Percentiles rank a stretch among this genome's conserved stretches.
These are phyloP conservation scores for Regulus satrapa DNA, from an alignment of 2,113 vertebrate species.

Conservation along the genomic window DNA sequence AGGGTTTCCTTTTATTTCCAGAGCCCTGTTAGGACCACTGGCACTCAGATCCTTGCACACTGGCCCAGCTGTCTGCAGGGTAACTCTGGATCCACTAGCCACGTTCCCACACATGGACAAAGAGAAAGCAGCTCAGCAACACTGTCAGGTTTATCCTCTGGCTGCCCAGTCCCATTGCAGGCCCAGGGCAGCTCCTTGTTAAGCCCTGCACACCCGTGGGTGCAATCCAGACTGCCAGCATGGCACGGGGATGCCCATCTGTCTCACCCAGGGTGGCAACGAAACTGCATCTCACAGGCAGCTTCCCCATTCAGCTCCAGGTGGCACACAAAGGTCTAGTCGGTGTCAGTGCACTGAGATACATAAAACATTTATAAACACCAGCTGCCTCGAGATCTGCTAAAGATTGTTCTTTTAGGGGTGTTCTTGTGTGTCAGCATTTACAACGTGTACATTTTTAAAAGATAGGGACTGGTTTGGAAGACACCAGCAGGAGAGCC, in stretches of 20 bases:
- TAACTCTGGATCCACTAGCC: not conserved
- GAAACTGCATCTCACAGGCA: not conserved
- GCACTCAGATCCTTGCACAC: not conserved
- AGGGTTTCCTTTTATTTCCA: not conserved
- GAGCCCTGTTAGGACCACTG: not conserved
- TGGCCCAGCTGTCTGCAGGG: not conserved
- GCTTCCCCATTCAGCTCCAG: not conserved
- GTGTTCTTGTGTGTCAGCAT: not conserved
- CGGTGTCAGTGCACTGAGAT: not conserved
- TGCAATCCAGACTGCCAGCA: not conserved
- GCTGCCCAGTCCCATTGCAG: not conserved
- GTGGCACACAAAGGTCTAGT: not conserved
- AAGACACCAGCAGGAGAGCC: not conserved
- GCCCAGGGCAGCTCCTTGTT: not conserved
- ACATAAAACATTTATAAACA: slow-evolving; percentile 1
- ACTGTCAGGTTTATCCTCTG: not conserved
- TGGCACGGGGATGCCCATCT: not conserved
- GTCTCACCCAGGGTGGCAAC: not conserved
- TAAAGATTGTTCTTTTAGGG: not conserved
- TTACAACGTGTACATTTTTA: not conserved
- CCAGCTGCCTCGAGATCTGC: slow-evolving; percentile 9
- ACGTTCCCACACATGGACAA: accelerated
- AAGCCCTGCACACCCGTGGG: not conserved
- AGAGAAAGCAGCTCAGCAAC: not conserved
- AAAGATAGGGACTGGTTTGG: not conserved